Conservation (phyloP, 2,113 vertebrate species). For the Benitochromis conjunctus region DNA sequence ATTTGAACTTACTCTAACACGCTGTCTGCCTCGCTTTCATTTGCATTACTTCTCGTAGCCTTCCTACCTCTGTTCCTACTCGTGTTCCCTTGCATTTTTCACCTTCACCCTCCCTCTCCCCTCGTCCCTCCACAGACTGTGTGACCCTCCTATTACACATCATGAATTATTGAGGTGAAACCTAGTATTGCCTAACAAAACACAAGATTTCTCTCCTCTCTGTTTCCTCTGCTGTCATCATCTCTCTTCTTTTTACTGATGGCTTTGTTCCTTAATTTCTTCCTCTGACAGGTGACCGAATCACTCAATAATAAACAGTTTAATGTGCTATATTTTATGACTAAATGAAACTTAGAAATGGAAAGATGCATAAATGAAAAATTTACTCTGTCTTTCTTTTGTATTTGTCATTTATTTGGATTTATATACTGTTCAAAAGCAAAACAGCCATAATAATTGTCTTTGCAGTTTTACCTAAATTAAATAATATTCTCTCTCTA, state of each 20-base stretch:
- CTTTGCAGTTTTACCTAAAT: background rate
- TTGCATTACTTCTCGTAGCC: background rate
- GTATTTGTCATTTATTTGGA: background rate
- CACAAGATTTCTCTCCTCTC: conserved; percentile 4
- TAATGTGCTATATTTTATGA: background rate
- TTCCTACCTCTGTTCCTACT: background rate
- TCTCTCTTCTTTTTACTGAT: conserved; percentile 30
- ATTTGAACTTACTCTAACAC: background rate
- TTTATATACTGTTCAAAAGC: background rate
- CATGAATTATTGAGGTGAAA: conserved; percentile 70
- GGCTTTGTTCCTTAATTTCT: conserved; percentile 21
- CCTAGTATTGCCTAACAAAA: conserved; percentile 38
- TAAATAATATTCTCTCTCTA: background rate
- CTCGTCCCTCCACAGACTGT: background rate
- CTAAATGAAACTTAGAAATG: background rate
- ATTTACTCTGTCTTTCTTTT: background rate
- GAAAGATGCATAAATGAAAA: background rate
- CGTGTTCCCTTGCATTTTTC: background rate
- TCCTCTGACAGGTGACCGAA: conserved; percentile 11
- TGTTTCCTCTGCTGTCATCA: conserved; percentile 14
- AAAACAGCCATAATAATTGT: background rate
- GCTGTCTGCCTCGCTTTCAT: background rate
- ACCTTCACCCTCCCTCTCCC: background rate
- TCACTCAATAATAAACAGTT: background rate
- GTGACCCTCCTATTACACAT: conserved; percentile 56